A percentile compares a stretch with the other conserved stretches of the same genome.
Conservation (phyloP, 2,797 vertebrate species). For the Euthynnus affinis region DNA sequence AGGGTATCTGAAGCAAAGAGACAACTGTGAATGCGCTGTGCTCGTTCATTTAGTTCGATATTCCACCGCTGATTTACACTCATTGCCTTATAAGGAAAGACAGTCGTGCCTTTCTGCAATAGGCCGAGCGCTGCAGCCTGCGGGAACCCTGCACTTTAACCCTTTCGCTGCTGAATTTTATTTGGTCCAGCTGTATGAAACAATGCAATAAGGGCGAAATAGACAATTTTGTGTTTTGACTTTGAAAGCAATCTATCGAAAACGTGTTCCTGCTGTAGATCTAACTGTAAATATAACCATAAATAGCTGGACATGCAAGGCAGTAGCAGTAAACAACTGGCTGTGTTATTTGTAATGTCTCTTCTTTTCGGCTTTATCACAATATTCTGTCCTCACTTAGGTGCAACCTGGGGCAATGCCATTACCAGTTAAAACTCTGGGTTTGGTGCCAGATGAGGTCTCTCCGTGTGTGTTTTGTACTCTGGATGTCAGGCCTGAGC, state of each 20-base stretch:
- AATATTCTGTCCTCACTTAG: neutral
- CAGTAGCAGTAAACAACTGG: neutral
- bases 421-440: neutral
- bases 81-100: conserved; percentile 86
- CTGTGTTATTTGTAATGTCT: neutral
- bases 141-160: conserved; percentile 80
- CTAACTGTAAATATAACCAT: neutral
- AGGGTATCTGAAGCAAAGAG: neutral
- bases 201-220: conserved; percentile 22
- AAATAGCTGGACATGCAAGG: neutral
- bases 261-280: neutral
- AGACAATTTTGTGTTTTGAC: neutral
- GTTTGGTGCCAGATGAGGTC: conserved; percentile 2
- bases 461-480: neutral
- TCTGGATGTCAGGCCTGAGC: neutral
- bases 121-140: conserved; percentile 83
- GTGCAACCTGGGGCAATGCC: neutral
- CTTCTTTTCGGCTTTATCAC: neutral
- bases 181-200: conserved; percentile 58
- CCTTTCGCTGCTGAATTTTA: conserved; percentile 84
- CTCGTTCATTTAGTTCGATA: conserved; percentile 41
- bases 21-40: neutral
- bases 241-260: neutral
- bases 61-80: conserved; percentile 66
- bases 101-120: conserved; percentile 82